Base-by-base conservation (phyloP, 2,888 invertebrate genomes). In the Cremastobaeus sp. region DNA sequence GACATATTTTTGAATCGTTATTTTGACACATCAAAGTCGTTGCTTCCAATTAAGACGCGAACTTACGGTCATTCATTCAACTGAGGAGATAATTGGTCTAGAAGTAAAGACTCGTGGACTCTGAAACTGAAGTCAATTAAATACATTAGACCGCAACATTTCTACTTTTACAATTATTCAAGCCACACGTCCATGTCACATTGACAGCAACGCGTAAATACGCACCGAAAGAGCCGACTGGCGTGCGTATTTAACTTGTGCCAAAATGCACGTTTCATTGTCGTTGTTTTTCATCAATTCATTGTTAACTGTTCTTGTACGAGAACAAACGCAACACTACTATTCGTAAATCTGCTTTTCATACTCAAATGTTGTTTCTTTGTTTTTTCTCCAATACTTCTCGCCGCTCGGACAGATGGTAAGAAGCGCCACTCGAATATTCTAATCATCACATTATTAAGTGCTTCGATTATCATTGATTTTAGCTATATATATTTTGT, bases 391-490 rank as follows among this genome's bases (percentile, higher is more conserved):
- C 77, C 73, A 79, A 79, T 55, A 60, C 77, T 78, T 77, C 78
- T 80, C 82, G 87, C 86, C 84, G 86, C 85, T 82, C 79, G 87
- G 87, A 87, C 86, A 87, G 87, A 87, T 87, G 87, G 87, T 87
- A 87, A 87, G 87, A 87, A 76, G 79, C 82, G 80, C 81, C 82
- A 79, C 76, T 82, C 80, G 79, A 83, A 77, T 82, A 79, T 82
- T 78, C 64, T 82, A 77, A 78, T 83, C 81, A 79, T 80, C 82
- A 82, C 82, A 82, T 83, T 80, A 79, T 83, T 82, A 83, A 84
- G 78, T 81, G 84, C 85, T 84, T 84, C 81, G 70, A 79, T 79
- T 81, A 76, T 81, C 78, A 78, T 79, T 79, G 71, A 77, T 77
- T 77, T 78, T 72, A 78, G 77, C 77, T 80, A 73, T 75, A 79